Percentiles rank a stretch among this genome's conserved stretches.
Conservation (phyloP, 2,888 invertebrate genomes). For the Parapristionchus giblindavisi region DNA sequence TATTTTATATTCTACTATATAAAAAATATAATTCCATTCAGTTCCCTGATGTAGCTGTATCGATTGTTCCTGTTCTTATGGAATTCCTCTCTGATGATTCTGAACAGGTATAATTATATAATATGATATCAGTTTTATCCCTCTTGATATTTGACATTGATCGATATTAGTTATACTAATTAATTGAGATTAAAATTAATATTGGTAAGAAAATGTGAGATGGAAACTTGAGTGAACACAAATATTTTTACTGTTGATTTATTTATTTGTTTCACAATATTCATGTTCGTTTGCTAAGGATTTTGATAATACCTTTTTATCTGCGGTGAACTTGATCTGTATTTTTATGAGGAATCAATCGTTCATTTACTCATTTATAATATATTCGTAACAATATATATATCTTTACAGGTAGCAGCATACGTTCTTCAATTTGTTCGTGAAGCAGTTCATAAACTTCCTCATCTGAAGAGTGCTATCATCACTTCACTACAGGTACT, state of each 20-base stretch:
- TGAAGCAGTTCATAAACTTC: constrained; percentile 93
- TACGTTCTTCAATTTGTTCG: constrained; percentile 94
- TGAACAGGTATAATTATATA: constrained; percentile 70
- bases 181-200: too few species aligned
- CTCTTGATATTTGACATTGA: background rate
- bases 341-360: too few species aligned
- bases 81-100: constrained; percentile 83
- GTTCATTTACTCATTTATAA: background rate
- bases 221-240: too few species aligned
- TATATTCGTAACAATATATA: background rate
- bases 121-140: background rate
- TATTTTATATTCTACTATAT: constrained; percentile 76
- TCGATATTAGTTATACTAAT: too few species aligned
- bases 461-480: constrained; percentile 79
- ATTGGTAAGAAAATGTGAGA: too few species aligned
- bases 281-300: too few species aligned
- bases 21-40: constrained; percentile 64
- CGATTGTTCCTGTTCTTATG: constrained; percentile 88
- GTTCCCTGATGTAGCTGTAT: constrained; percentile 91
- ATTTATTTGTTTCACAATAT: too few species aligned
- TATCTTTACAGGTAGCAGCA: constrained; percentile 78
- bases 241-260: too few species aligned
- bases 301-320: too few species aligned
- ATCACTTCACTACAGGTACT: constrained; percentile 76
- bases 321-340: too few species aligned